Base-by-base conservation (phyloP, 37 sponge, comb jelly and placozoan genomes). In the Dysidea cf. avara region DNA sequence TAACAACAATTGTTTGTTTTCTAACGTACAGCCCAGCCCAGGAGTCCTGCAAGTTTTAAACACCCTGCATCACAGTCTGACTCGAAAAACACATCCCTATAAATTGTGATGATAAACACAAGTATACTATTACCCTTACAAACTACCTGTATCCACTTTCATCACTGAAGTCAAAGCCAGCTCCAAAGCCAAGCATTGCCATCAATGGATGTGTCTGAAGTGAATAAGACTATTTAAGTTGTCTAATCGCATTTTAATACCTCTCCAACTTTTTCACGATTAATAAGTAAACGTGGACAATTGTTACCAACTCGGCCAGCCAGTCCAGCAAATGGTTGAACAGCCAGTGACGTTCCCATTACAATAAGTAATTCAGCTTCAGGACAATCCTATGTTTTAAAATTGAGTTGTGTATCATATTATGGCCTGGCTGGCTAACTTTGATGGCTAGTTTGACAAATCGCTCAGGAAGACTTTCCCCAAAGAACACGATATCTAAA, bases 401-500 rank as follows among this genome's bases (percentile, higher is more conserved):
- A 1, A 66, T 21, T 22, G 24, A 22, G 36, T 39, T 1, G 37
- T 2, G 2, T 36, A 55, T 22, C 16, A 28, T 16, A 53, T 4
- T 11, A 12, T 12, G 7, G 7, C 39, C 34, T 24, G 0, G 7
- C 3, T 13, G 7, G 7, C 28, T 71, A 52, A 89, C 89, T 64
- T 83, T 37, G 16, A 1, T 32, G 0, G 66, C 66, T n/a, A 74
- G 57, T 22, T 61, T 58, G 33, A 60, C 78, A 80, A 92, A 92
- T 43, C 84, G 68, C 0, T 86, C 66, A 17, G 97, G 91, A 14
- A 92, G 83, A 9, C 74, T 61, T 52, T 96, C 97, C 0, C 96
- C 96, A 81, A 95, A 95, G 71, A 95, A 95, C 48, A 95, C 93
- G 32, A 95, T 91, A 49, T 95, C 93, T 95, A 53, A 17, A 30